phyloP scores from a whole-genome alignment of 2,888 invertebrate species.

The Pocota personata region DNA sequence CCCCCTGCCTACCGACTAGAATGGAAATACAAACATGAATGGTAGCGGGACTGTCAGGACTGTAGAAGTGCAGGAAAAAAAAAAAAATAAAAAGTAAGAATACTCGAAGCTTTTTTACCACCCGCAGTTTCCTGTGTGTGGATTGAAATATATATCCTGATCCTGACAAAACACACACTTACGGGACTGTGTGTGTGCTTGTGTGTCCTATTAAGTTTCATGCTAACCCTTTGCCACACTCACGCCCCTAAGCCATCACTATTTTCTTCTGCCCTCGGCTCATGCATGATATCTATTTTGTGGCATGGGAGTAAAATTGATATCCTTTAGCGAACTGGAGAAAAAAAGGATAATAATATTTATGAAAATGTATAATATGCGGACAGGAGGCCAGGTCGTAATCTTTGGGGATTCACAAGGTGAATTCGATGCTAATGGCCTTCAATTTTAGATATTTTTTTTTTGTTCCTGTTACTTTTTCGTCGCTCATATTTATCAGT shows the following conservation, averaged over 20 bases:
- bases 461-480: not conserved
- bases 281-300: not conserved
- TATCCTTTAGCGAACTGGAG: conserved; percentile 37
- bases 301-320: conserved; percentile 53
- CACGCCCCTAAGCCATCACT: conserved; percentile 8
- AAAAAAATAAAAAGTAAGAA: not conserved
- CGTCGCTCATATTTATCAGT: not conserved
- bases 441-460: conserved; percentile 51
- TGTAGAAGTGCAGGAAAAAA: not conserved
- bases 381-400: conserved; percentile 27
- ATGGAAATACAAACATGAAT: conserved; percentile 5
- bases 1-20: not conserved
- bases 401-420: conserved; percentile 62
- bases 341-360: conserved; percentile 63
- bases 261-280: not conserved
- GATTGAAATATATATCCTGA: conserved; percentile 51
- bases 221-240: conserved; percentile 28
- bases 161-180: conserved; percentile 30
- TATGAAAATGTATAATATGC: conserved; percentile 64
- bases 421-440: conserved; percentile 68
- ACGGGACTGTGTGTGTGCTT: not conserved
- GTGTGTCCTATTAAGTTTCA: conserved; percentile 33
- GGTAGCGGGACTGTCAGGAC: not conserved
- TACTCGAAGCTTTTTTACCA: conserved; percentile 20
- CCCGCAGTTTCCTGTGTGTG: conserved; percentile 35